Evolutionary conservation across 2,888 invertebrate species (phyloP).

Genomic region (Tipula confusa): DNA sequence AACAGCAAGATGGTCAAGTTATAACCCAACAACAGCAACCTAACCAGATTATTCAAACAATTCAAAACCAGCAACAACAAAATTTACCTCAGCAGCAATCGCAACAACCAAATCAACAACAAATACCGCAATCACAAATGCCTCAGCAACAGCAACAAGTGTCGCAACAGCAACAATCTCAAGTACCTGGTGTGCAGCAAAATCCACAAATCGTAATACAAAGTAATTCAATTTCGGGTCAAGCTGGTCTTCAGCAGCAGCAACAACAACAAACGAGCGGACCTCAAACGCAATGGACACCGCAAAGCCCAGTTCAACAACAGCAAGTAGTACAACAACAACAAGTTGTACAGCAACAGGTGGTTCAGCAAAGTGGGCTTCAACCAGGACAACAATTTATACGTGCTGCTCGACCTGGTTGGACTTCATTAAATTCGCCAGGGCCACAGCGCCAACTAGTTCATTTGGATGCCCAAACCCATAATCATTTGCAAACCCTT

Average conservation of each 20-base stretch:
- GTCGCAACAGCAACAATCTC: slow-evolving; percentile 55
- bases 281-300: slow-evolving; percentile 38
- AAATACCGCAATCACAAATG: slow-evolving; percentile 35
- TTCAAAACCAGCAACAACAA: slow-evolving; percentile 33
- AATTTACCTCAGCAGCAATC: slow-evolving; percentile 26
- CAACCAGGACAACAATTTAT: slow-evolving; percentile 39
- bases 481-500: slow-evolving; percentile 76
- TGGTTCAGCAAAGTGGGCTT: slow-evolving; percentile 43
- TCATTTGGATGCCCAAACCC: slow-evolving; percentile 77
- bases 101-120: slow-evolving; percentile 39
- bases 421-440: slow-evolving; percentile 41
- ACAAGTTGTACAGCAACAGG: slow-evolving; percentile 46
- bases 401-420: slow-evolving; percentile 40
- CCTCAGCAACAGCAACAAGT: slow-evolving; percentile 43
- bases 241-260: slow-evolving; percentile 36
- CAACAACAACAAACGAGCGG: slow-evolving; percentile 41
- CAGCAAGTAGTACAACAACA: slow-evolving; percentile 53
- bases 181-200: slow-evolving; percentile 41
- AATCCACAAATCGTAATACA: slow-evolving; percentile 37
- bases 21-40: slow-evolving; percentile 31
- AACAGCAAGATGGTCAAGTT: slow-evolving; percentile 40
- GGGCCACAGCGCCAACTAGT: slow-evolving; percentile 63
- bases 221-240: slow-evolving; percentile 35
- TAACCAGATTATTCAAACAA: slow-evolving; percentile 4
- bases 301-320: slow-evolving; percentile 40